phyloP scores from a whole-genome alignment of 2,888 invertebrate species.

The Ctena decussata region DNA sequence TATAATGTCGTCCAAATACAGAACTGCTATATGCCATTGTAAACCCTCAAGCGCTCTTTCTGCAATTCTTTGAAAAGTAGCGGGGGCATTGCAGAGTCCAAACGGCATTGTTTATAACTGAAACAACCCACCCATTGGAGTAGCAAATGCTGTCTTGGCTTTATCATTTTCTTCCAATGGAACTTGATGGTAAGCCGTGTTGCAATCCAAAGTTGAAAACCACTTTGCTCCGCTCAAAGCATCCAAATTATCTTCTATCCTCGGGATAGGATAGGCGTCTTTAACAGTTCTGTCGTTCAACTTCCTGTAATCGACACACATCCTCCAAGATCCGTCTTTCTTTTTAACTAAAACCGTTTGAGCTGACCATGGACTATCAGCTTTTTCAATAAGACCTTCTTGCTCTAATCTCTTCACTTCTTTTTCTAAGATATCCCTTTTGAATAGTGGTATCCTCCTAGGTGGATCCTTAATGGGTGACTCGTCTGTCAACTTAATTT shows the following conservation, averaged over 20 bases:
- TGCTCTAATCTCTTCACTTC: too few relatives aligned
- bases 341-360: too few relatives aligned
- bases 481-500: too few relatives aligned
- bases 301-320: not conserved
- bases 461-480: not conserved
- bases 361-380: too few relatives aligned
- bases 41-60: slow-evolving; percentile 39
- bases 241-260: not conserved
- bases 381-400: too few relatives aligned
- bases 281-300: not conserved
- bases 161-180: not conserved
- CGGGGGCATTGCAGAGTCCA: not conserved
- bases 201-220: not conserved
- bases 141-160: not conserved
- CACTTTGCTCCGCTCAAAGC: not conserved
- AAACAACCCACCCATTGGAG: not conserved
- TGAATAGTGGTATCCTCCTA: slow-evolving; percentile 33
- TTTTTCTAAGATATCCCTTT: too few relatives aligned
- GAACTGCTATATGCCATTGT: not conserved
- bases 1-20: not conserved
- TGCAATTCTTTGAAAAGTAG: slow-evolving; percentile 9
- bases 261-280: not conserved
- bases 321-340: not conserved
- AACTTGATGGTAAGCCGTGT: not conserved
- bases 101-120: not conserved